phyloP scores from a whole-genome alignment of 2,888 invertebrate species.

The Andrena praecox region DNA sequence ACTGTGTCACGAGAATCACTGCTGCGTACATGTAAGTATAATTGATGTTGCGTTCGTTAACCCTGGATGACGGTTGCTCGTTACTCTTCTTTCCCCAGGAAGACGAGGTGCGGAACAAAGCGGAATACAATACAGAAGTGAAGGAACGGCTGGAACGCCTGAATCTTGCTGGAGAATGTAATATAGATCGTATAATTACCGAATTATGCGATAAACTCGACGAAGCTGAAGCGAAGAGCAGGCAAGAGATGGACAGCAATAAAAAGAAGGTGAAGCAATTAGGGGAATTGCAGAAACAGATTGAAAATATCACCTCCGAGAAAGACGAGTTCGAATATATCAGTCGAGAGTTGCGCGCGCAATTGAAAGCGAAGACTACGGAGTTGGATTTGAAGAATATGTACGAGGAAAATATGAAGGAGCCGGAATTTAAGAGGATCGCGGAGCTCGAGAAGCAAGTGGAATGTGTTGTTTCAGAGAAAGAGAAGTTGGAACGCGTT shows the following conservation, averaged over 20 bases:
- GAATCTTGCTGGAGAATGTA: slow-evolving; percentile 20
- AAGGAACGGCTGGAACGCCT: slow-evolving; percentile 18
- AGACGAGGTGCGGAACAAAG: background rate
- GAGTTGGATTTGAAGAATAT: slow-evolving; percentile 37
- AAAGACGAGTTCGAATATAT: slow-evolving; percentile 51
- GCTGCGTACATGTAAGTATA: background rate
- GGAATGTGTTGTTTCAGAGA: slow-evolving; percentile 15
- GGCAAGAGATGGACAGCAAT: background rate
- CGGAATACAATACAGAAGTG: slow-evolving; percentile 4
- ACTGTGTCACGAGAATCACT: slow-evolving; percentile 41
- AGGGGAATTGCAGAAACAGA: slow-evolving; percentile 34
- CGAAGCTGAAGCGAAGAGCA: slow-evolving; percentile 19
- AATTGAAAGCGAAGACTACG: slow-evolving; percentile 35
- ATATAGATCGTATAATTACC: slow-evolving; percentile 15
- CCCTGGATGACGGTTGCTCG: no score
- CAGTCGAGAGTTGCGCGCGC: slow-evolving; percentile 20
- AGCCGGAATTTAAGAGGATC: slow-evolving; percentile 19
- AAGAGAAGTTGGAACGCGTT: slow-evolving; percentile 15
- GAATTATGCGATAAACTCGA: slow-evolving; percentile 16
- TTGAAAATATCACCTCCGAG: slow-evolving; percentile 40
- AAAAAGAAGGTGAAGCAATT: slow-evolving; percentile 8
- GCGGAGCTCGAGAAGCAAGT: slow-evolving; percentile 35
- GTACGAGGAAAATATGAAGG: slow-evolving; percentile 13
- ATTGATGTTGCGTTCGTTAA: no score
- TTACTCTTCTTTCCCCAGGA: no score